phyloP scores from a whole-genome alignment of 2,113 vertebrate genomes.

The Eclectus roratus region DNA sequence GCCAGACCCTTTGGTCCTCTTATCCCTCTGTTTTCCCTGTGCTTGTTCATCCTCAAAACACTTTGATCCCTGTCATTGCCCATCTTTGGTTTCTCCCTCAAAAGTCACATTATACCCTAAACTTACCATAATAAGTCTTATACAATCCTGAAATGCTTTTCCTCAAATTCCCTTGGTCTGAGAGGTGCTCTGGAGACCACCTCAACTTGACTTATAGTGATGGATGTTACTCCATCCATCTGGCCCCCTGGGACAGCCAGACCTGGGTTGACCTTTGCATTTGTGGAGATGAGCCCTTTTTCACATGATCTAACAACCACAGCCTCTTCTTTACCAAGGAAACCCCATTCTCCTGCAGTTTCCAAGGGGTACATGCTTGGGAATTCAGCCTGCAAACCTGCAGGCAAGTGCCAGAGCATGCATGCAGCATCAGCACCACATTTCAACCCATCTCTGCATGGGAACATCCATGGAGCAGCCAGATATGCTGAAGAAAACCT shows the following conservation, averaged over 20 bases:
- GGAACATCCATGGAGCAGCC: rapidly evolving
- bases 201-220: background rate
- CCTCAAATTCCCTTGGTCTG: background rate
- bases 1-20: background rate
- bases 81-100: background rate
- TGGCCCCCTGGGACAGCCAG: background rate
- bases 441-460: background rate
- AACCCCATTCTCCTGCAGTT: background rate
- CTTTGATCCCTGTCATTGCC: background rate
- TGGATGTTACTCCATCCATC: background rate
- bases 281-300: background rate
- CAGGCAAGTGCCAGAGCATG: no score
- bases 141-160: background rate
- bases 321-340: background rate
- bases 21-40: background rate
- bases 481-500: background rate
- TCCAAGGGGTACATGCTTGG: background rate
- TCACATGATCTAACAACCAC: no score
- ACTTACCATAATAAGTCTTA: background rate
- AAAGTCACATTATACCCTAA: background rate
- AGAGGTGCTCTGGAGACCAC: background rate
- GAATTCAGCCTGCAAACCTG: background rate
- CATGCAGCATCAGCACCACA: background rate
- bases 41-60: background rate
- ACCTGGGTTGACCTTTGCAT: background rate